These are phyloP conservation scores for Lepidonotus clava DNA, from an alignment of 2,888 invertebrate genomes.

Conservation along the genomic window DNA sequence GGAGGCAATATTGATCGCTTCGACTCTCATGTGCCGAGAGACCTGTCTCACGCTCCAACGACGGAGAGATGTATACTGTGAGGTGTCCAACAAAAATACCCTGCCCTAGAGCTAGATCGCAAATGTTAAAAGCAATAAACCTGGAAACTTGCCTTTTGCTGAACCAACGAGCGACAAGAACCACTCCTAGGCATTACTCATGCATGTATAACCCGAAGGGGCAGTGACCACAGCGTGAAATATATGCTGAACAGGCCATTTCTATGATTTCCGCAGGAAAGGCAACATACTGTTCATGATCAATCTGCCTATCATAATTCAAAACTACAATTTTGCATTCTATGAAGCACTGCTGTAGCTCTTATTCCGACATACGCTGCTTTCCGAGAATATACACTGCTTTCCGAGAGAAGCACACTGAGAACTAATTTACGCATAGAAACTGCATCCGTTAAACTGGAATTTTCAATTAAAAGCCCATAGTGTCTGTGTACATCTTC, in stretches of 20 bases:
- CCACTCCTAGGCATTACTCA: not conserved
- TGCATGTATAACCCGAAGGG: not conserved
- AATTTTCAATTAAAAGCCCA: no score
- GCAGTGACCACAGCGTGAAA: not conserved
- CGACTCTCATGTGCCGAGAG: not conserved
- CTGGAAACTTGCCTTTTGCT: not conserved
- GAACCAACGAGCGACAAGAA: not conserved
- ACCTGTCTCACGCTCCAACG: not conserved
- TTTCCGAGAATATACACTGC: no score
- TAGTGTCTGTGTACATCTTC: no score
- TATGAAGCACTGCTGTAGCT: no score
- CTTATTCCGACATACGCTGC: no score
- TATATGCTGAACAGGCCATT: slow-evolving; percentile 4
- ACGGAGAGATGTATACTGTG: not conserved
- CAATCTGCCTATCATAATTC: no score
- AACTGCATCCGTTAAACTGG: no score
- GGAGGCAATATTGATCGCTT: not conserved
- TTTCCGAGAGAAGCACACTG: no score
- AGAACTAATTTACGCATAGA: no score
- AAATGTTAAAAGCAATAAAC: not conserved
- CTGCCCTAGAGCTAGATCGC: not conserved
- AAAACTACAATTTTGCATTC: no score
- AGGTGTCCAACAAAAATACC: not conserved
- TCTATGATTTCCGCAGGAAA: not conserved
- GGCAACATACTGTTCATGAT: not conserved